A percentile compares a stretch with the other conserved stretches of the same genome.
These are phyloP conservation scores for Perca flavescens DNA, from an alignment of 2,113 vertebrate species.

Conservation along the genomic window DNA sequence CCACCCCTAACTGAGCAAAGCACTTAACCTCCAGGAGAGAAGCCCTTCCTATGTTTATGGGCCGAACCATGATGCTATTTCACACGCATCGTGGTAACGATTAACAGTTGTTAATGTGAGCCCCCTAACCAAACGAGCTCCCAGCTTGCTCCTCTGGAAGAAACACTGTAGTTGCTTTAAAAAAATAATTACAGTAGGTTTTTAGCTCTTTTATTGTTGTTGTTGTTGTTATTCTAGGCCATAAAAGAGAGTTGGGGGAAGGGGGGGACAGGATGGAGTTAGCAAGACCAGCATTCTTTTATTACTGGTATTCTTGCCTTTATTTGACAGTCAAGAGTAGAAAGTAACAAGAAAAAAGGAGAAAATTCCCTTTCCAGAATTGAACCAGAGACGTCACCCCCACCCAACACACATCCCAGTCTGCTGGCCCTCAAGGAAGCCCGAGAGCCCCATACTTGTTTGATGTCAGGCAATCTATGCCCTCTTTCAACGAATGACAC, in stretches of 20 bases:
- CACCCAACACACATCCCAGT: not conserved
- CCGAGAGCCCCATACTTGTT: not conserved
- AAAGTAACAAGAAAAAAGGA: constrained; percentile 3
- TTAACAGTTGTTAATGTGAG: constrained; percentile 66
- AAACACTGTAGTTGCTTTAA: constrained; percentile 55
- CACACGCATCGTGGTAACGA: constrained; percentile 63
- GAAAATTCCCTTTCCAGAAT: not conserved
- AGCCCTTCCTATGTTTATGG: constrained; percentile 65
- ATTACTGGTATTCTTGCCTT: constrained; percentile 22
- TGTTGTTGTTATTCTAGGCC: constrained; percentile 26
- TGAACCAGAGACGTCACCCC: not conserved
- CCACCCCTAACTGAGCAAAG: constrained; percentile 60
- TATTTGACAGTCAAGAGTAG: not conserved
- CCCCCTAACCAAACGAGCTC: constrained; percentile 39
- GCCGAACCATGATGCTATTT: constrained; percentile 59
- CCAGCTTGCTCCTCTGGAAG: constrained; percentile 50
- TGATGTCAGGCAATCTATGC: constrained; percentile 6
- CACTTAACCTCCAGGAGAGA: constrained; percentile 60
- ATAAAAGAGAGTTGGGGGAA: constrained; percentile 47
- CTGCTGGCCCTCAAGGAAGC: not conserved
- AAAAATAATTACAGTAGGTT: constrained; percentile 70
- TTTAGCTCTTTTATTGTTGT: constrained; percentile 64
- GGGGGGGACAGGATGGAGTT: not conserved
- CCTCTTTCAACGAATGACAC: constrained; percentile 23
- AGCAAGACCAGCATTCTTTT: not conserved